These are phyloP conservation scores for Poecilus cupreus DNA, from an alignment of 2,888 invertebrate species.

Conservation along the genomic window DNA sequence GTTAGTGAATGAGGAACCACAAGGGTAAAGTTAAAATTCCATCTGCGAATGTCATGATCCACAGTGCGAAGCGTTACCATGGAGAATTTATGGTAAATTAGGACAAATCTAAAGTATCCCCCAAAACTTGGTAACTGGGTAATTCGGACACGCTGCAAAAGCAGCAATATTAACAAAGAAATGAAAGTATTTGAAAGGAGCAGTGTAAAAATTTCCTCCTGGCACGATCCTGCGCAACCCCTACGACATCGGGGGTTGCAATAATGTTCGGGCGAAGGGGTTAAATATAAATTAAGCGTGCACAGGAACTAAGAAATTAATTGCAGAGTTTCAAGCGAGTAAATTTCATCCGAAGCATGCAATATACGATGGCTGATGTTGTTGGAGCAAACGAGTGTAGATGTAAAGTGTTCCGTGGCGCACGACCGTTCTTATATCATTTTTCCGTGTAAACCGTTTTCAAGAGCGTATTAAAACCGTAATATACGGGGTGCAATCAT, in stretches of 20 bases:
- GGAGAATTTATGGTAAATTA: too few species aligned
- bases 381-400: slow-evolving; percentile 32
- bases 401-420: neutral
- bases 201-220: neutral
- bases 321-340: slow-evolving; percentile 67
- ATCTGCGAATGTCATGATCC: too few species aligned
- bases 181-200: neutral
- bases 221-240: neutral
- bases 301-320: slow-evolving; percentile 66
- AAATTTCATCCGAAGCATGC: slow-evolving; percentile 68
- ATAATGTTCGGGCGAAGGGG: slow-evolving; percentile 50
- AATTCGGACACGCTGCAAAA: too few species aligned
- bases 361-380: slow-evolving; percentile 61
- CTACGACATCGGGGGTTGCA: slow-evolving; percentile 27
- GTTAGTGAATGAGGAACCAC: too few species aligned
- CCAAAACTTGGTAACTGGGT: too few species aligned
- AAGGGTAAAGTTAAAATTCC: too few species aligned
- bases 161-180: too few species aligned
- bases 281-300: slow-evolving; percentile 67
- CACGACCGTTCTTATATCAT: slow-evolving; percentile 53
- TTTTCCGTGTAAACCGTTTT: slow-evolving; percentile 55
- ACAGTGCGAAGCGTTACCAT: too few species aligned
- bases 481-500: slow-evolving; percentile 55
- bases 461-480: slow-evolving; percentile 57
- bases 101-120: too few species aligned